Evolutionary conservation across 2,888 invertebrate species (phyloP).

Genomic region (Platycnemis pennipes): DNA sequence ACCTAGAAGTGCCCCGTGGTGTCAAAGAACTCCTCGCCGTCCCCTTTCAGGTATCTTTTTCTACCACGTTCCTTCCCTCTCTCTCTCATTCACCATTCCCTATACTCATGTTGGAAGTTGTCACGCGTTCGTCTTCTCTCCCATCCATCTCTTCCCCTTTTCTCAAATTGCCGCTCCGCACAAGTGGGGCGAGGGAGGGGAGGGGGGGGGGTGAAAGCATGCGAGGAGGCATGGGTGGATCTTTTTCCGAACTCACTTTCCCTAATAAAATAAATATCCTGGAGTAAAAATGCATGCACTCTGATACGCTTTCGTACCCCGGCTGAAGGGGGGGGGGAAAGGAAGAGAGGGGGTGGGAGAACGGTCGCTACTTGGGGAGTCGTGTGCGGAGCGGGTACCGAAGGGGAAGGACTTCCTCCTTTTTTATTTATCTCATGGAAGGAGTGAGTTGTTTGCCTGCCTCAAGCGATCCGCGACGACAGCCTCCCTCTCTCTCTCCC

Average conservation of each 20-base stretch:
- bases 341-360: neutral
- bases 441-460: neutral
- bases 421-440: neutral
- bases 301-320: neutral
- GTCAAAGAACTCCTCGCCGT: too few species aligned
- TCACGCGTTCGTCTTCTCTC: neutral
- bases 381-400: neutral
- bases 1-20: too few species aligned
- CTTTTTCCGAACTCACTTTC: neutral
- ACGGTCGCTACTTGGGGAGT: neutral
- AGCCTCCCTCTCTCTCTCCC: neutral
- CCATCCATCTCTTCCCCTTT: neutral
- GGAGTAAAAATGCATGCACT: conserved; percentile 8
- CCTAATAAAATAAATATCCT: neutral
- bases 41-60: neutral
- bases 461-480: neutral
- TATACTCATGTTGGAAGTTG: neutral
- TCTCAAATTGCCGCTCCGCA: neutral
- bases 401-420: neutral
- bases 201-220: neutral
- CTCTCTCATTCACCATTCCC: neutral
- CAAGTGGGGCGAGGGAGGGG: neutral
- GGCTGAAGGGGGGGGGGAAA: neutral
- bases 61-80: neutral
- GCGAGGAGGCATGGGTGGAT: neutral